phyloP scores from a whole-genome alignment of 2,888 invertebrate genomes.

The Yponomeuta sedellus region DNA sequence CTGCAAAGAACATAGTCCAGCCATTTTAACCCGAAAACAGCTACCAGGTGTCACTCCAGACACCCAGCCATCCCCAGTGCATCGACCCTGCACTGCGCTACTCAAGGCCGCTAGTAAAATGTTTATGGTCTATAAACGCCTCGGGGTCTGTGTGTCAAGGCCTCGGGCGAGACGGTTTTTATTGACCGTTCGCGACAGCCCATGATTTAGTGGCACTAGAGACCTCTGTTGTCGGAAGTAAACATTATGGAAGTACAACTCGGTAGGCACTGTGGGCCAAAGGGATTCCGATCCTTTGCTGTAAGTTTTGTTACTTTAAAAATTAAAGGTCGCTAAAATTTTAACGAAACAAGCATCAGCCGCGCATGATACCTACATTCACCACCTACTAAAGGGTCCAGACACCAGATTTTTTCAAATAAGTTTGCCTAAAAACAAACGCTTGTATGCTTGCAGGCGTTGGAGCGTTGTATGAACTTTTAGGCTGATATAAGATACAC shows the following conservation, averaged over 20 bases:
- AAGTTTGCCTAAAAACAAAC: no score
- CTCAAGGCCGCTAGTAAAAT: conserved; percentile 75
- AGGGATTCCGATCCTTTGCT: background rate
- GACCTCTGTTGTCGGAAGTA: background rate
- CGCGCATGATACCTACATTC: no score
- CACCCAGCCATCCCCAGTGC: conserved; percentile 39
- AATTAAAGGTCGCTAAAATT: no score
- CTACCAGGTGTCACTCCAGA: background rate
- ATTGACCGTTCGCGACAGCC: conserved; percentile 57
- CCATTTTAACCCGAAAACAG: background rate
- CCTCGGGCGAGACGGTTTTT: conserved; percentile 53
- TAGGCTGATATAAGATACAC: no score
- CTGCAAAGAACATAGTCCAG: background rate
- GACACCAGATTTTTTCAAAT: no score
- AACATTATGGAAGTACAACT: background rate
- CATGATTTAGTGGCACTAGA: conserved; percentile 22
- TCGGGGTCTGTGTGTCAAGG: conserved; percentile 73
- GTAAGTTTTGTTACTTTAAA: no score
- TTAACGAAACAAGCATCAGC: no score
- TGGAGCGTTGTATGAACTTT: no score
- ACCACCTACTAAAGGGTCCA: no score
- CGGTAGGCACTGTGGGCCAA: background rate
- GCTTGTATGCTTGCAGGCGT: no score
- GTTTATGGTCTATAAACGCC: conserved; percentile 75
- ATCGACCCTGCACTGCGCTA: conserved; percentile 73